Evolutionary conservation across 2,797 vertebrate genomes (phyloP).

Genomic region (Crenuchus spilurus): DNA sequence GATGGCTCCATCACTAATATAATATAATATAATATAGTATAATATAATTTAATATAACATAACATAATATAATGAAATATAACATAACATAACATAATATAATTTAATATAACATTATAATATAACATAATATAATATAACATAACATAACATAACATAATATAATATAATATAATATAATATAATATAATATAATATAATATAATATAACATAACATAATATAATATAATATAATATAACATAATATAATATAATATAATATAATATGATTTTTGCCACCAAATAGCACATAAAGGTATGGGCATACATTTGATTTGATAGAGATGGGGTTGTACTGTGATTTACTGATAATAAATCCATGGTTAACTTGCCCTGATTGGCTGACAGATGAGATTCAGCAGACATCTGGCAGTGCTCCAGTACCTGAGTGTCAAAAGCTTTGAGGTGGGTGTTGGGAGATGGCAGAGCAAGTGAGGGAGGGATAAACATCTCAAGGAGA

Average conservation of each 20-base stretch:
- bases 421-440: not conserved
- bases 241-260: too few relatives aligned
- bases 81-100: too few relatives aligned
- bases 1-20: not conserved
- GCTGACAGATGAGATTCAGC: not conserved
- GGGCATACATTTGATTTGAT: not conserved
- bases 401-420: not conserved
- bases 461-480: not conserved
- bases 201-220: too few relatives aligned
- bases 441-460: not conserved
- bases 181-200: too few relatives aligned
- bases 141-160: too few relatives aligned
- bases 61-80: too few relatives aligned
- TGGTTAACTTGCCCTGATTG: not conserved
- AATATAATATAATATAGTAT: too few relatives aligned
- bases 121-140: too few relatives aligned
- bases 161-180: too few relatives aligned
- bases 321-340: not conserved
- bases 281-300: not conserved
- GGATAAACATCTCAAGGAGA: conserved; percentile 10
- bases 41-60: too few relatives aligned
- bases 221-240: too few relatives aligned
- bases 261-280: not conserved
- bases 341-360: not conserved
- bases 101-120: too few relatives aligned